phyloP scores from a whole-genome alignment of 2,113 vertebrate genomes.

The Macrotus californicus region DNA sequence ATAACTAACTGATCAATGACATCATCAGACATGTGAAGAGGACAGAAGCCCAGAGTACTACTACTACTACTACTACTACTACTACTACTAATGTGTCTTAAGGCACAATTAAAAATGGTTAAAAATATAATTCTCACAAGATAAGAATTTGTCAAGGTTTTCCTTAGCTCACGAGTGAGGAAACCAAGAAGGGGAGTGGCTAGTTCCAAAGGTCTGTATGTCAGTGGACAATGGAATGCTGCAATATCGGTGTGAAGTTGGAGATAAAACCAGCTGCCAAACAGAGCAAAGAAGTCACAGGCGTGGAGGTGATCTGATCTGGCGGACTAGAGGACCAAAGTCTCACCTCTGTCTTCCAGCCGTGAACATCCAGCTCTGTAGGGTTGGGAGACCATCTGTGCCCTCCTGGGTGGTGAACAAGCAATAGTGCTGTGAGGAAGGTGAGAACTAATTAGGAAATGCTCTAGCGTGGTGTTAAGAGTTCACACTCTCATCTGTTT shows the following conservation, averaged over 20 bases:
- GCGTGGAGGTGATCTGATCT: neutral
- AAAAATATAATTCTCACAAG: neutral
- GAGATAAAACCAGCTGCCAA: neutral
- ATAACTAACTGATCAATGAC: neutral
- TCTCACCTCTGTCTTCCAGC: neutral
- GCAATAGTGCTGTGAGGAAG: neutral
- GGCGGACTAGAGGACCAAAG: neutral
- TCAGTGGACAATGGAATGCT: neutral
- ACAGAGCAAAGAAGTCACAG: neutral
- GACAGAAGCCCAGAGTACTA: neutral
- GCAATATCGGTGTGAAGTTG: neutral
- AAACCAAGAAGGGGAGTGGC: neutral
- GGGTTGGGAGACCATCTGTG: neutral
- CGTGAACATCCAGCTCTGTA: neutral
- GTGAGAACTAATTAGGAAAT: neutral
- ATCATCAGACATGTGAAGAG: rapidly evolving
- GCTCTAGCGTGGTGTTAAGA: neutral
- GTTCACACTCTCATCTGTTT: neutral
- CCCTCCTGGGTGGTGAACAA: neutral
- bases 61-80: no score
- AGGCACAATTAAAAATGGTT: neutral
- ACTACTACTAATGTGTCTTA: neutral
- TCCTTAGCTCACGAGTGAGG: neutral
- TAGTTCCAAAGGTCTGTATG: neutral
- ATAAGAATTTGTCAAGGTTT: neutral